Evolutionary conservation across 2,797 vertebrate species (phyloP).

Genomic region (Megaceryle alcyon): DNA sequence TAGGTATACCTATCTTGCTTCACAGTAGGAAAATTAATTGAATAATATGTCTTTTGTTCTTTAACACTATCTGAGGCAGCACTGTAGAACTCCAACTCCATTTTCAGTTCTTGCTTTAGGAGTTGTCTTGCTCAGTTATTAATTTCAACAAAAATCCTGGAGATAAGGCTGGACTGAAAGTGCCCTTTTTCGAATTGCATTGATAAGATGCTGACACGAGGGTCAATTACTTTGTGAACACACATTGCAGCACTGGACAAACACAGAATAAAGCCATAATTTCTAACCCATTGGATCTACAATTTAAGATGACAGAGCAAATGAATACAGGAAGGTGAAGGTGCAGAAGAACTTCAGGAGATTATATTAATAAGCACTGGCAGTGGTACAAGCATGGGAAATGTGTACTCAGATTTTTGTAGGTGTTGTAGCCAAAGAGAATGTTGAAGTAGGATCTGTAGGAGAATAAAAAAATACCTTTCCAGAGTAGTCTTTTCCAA

Average conservation of each 20-base stretch:
- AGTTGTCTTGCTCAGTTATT: neutral
- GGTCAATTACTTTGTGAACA: slow-evolving; percentile 34
- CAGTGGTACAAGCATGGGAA: neutral
- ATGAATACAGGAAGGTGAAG: neutral
- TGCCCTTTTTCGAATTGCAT: neutral
- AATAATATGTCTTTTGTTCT: neutral
- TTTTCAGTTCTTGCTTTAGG: neutral
- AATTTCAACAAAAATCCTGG: neutral
- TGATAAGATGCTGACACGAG: neutral
- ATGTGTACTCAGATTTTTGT: neutral
- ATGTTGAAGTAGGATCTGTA: neutral
- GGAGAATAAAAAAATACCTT: neutral
- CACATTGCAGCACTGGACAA: neutral
- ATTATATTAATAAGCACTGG: neutral
- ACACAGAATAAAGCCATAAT: neutral
- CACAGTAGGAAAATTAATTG: neutral
- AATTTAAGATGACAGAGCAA: neutral
- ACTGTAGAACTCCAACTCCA: neutral
- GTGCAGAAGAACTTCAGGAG: neutral
- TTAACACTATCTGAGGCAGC: neutral
- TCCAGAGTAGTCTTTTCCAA: neutral
- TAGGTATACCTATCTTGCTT: neutral
- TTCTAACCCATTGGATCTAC: neutral
- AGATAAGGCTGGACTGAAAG: neutral
- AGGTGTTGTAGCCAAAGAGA: neutral